Conservation (phyloP, 1,140 invertebrate genomes). For the Chlorops oryzae region DNA sequence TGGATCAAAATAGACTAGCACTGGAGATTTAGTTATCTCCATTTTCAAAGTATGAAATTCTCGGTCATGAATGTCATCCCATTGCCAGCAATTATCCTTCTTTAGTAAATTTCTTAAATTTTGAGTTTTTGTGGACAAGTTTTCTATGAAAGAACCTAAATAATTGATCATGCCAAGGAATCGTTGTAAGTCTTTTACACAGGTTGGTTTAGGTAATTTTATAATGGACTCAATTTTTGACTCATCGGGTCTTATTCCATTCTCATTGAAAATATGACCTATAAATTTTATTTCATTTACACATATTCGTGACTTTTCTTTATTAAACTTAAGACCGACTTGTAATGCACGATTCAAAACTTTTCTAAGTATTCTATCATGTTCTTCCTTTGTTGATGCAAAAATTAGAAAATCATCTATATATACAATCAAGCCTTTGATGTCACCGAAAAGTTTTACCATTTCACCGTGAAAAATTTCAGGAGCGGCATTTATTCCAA, state of each 20-base stretch:
- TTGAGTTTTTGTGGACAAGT: slow-evolving; percentile 24
- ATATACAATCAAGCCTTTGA: slow-evolving; percentile 37
- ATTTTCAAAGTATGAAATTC: slow-evolving; percentile 24
- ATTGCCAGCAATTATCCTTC: background rate
- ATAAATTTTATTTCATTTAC: slow-evolving; percentile 33
- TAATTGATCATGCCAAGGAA: slow-evolving; percentile 33
- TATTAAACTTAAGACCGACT: slow-evolving; percentile 15
- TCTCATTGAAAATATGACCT: slow-evolving; percentile 24
- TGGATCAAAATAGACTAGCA: slow-evolving; percentile 36
- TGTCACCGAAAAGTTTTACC: slow-evolving; percentile 29
- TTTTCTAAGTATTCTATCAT: slow-evolving; percentile 29
- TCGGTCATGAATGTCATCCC: background rate
- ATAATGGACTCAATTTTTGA: slow-evolving; percentile 26
- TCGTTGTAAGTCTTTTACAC: slow-evolving; percentile 30
- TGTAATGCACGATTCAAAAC: slow-evolving; percentile 26
- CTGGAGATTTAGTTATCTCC: slow-evolving; percentile 24
- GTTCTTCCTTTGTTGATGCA: slow-evolving; percentile 17
- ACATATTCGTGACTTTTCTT: slow-evolving; percentile 16
- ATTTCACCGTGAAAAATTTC: slow-evolving; percentile 43
- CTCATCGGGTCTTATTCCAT: background rate
- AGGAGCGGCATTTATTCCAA: slow-evolving; percentile 44
- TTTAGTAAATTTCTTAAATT: slow-evolving; percentile 10
- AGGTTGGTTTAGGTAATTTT: slow-evolving; percentile 24
- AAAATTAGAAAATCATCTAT: slow-evolving; percentile 42
- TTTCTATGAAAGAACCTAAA: slow-evolving; percentile 26